These are phyloP conservation scores for Prionace glauca DNA, from an alignment of 2,797 vertebrate genomes.

Conservation along the genomic window DNA sequence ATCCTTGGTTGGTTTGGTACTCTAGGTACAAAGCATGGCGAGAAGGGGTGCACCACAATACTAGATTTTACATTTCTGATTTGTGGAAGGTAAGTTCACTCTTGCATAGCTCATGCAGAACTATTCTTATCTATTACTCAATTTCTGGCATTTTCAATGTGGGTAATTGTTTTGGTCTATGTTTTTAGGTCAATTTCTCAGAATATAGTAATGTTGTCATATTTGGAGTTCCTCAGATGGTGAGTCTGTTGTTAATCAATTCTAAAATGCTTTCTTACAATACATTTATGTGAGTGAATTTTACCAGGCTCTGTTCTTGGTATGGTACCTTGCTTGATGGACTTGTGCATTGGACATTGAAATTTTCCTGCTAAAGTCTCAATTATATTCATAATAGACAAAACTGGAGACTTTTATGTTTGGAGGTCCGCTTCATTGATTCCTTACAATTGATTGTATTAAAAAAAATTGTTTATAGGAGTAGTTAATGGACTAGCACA, in stretches of 20 bases:
- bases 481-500: neutral
- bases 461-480: neutral
- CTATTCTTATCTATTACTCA: conserved; percentile 3
- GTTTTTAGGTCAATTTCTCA: conserved; percentile 76
- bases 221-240: conserved; percentile 96
- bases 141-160: neutral
- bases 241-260: conserved; percentile 55
- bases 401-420: neutral
- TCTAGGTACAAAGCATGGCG: conserved; percentile 81
- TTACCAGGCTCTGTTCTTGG: neutral
- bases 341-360: neutral
- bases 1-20: conserved; percentile 93
- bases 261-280: neutral
- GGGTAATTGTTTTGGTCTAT: conserved; percentile 39
- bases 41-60: conserved; percentile 70
- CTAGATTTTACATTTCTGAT: conserved; percentile 80
- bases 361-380: neutral
- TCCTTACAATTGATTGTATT: neutral
- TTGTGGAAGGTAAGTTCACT: conserved; percentile 80
- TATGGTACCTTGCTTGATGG: too few species aligned
- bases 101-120: neutral
- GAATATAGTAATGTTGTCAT: conserved; percentile 80
- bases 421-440: neutral
- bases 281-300: neutral
- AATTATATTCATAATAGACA: neutral